Percentiles rank a stretch among this genome's conserved stretches.
Evolutionary conservation across 2,888 invertebrate genomes (phyloP).

Genomic region (Hydrotaea diabolus): DNA sequence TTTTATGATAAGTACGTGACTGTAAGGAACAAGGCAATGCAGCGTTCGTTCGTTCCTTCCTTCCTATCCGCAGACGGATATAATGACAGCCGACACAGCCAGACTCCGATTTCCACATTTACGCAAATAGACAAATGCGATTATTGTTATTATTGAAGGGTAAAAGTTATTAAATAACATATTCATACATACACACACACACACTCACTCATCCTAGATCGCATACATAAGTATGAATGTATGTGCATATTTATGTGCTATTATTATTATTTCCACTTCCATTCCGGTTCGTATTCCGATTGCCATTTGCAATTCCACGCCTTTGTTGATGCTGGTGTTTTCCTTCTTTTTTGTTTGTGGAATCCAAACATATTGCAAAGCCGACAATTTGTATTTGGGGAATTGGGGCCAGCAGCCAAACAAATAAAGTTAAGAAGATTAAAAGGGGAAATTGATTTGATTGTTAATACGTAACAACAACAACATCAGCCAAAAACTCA

Average conservation of each 20-base stretch:
- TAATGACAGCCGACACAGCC: neutral
- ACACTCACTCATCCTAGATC: too few relatives aligned
- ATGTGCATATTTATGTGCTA: neutral
- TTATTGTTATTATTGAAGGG: conserved; percentile 50
- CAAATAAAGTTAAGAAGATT: conserved; percentile 39
- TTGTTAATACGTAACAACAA: conserved; percentile 42
- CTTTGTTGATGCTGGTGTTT: conserved; percentile 8
- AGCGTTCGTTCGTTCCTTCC: neutral
- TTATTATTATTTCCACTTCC: conserved; percentile 23
- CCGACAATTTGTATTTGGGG: conserved; percentile 36
- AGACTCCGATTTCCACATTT: conserved; percentile 2
- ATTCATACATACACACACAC: neutral
- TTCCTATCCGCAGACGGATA: conserved; percentile 6
- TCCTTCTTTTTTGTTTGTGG: neutral
- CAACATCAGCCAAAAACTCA: too few relatives aligned
- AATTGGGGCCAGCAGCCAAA: conserved; percentile 26
- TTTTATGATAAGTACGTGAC: conserved; percentile 78
- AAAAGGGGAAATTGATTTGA: conserved; percentile 39
- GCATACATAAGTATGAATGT: too few relatives aligned
- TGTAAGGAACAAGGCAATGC: conserved; percentile 68
- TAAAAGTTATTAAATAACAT: conserved; percentile 48
- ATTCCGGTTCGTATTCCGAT: conserved; percentile 13
- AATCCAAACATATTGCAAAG: conserved; percentile 15
- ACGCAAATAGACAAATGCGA: conserved; percentile 17
- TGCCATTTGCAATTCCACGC: neutral